Evolutionary conservation across 2,113 vertebrate genomes (phyloP).

Genomic region (Athene noctua): DNA sequence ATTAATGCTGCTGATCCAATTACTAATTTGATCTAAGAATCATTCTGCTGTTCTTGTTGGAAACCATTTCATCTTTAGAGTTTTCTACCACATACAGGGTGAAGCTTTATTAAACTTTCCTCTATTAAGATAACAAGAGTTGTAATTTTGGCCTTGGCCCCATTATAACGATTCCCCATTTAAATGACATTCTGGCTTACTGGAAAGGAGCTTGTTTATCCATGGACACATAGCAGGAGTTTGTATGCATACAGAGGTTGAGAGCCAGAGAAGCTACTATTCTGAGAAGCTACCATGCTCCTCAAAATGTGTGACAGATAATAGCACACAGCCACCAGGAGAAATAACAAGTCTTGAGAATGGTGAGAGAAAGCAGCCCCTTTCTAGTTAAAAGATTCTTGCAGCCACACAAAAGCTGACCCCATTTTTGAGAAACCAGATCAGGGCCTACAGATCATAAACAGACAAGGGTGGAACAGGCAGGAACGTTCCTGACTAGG

Average conservation of each 20-base stretch:
- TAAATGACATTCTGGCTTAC: not conserved
- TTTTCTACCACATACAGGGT: not conserved
- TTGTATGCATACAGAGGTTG: not conserved
- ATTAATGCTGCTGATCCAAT: not conserved
- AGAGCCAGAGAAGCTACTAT: not conserved
- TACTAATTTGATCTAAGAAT: not conserved
- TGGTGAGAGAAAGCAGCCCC: not conserved
- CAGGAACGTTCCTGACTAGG: not conserved
- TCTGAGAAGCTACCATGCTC: not conserved
- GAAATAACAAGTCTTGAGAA: not conserved
- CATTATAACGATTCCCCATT: not conserved
- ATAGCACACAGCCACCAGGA: not conserved
- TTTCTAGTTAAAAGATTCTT: not conserved
- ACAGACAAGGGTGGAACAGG: not conserved
- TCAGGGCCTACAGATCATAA: not conserved
- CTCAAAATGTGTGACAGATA: not conserved
- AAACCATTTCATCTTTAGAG: not conserved
- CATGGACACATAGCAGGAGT: not conserved
- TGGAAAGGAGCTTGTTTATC: not conserved
- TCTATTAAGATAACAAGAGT: not conserved
- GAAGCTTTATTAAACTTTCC: not conserved
- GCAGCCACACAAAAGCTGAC: not conserved
- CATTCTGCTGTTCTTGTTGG: not conserved
- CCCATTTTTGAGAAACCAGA: not conserved
- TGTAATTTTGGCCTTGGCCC: not conserved